Evolutionary conservation across 2,888 invertebrate species (phyloP), one percentile per base, ranked within the genome.

Genomic region (Orchesella flavescens): DNA sequence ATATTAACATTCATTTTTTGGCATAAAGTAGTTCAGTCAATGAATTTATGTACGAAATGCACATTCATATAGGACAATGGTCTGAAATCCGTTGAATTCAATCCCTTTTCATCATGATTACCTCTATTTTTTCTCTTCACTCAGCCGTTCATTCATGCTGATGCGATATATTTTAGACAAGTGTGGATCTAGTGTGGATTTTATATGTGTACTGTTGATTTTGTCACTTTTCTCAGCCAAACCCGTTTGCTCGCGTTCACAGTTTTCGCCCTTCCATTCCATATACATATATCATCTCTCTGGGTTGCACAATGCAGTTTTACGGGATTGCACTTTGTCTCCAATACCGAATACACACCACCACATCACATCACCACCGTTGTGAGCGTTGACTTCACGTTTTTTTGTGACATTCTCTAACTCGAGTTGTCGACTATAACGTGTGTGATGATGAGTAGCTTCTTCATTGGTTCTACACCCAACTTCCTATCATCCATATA

Each of bases 61-160:
- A 17, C 59, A 69, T 61, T 49, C 34, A 49, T 49, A 17, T 21
- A 24, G 44, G 23, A 77, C 77, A 68, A 73, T 63, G 24, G 44
- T 44, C n/a, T n/a, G 13, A 46, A 80, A 80, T 65, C 46, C 43
- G 19, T 19, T 79, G 66, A 80, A 80, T 80, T 80, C 44, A 55
- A 80, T 73, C 59, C 79, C 66, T 73, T 73, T 80, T 80, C 79
- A 80, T 80, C 80, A 46, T 80, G 80, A 80, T 80, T 80, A 73
- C 80, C 80, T 80, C 73, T 66, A 80, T 80, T 80, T 73, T 72
- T 80, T 73, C 80, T 69, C 71, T 78, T 71, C 68, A 78, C 49
- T 78, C 78, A 46, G 13, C 46, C 43, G 68, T 61, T 78, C 69
- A 71, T 78, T 78, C 78, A 68, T 49, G 71, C 66, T 77, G 49